phyloP scores from a whole-genome alignment of 2,888 invertebrate species.

The Drosophila mulleri region DNA sequence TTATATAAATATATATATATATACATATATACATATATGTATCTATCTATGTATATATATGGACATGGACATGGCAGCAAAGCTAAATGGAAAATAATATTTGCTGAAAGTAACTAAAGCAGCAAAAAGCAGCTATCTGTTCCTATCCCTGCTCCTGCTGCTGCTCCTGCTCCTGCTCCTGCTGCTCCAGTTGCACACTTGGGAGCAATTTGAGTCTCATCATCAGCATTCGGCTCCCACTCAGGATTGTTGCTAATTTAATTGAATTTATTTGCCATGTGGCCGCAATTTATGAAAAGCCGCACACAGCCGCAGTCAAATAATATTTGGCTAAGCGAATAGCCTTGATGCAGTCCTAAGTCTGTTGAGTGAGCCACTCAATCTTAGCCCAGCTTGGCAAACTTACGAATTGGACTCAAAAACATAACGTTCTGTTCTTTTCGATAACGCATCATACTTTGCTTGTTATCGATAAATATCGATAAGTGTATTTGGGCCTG shows the following conservation, averaged over 20 bases:
- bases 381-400: background rate
- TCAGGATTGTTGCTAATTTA: constrained; percentile 73
- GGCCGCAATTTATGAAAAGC: constrained; percentile 55
- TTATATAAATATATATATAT: constrained; percentile 5
- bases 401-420: background rate
- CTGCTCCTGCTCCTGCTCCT: background rate
- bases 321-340: background rate
- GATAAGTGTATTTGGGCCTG: no score
- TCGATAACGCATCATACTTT: no score
- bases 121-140: background rate
- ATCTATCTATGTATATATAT: constrained; percentile 3
- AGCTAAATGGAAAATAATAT: constrained; percentile 55
- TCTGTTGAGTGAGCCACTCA: background rate
- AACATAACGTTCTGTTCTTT: no score
- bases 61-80: constrained; percentile 32
- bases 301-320: background rate
- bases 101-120: constrained; percentile 27
- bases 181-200: background rate
- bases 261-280: constrained; percentile 73
- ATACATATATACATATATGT: background rate
- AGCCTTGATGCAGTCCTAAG: background rate
- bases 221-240: constrained; percentile 43
- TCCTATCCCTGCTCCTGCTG: background rate
- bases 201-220: constrained; percentile 8
- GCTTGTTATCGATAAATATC: no score